Evolutionary conservation across 2,113 vertebrate genomes (phyloP), one percentile per base, ranked within the genome.

Genomic region (Clarias batrachus): DNA sequence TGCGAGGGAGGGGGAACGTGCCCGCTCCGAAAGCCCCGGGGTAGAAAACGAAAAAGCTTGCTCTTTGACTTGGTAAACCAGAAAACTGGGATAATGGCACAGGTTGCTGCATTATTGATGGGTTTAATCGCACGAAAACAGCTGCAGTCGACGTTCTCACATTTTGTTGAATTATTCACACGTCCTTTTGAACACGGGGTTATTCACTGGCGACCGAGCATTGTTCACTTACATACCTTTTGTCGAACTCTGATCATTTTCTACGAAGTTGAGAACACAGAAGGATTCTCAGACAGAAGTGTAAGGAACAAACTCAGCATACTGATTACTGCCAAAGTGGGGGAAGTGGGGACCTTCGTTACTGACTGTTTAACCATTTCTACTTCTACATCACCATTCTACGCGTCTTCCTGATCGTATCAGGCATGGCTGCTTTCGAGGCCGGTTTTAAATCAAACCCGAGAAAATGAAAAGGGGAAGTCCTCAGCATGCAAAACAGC

Each of bases 41-140:
- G 79, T 83, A 76, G 78, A 88, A 91, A 89, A 89, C 41, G 5
- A 83, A 48, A 91, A 86, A 70, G 66, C 30, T 87, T 83, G 76
- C 88, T 89, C 87, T 89, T 89, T 90, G 41, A 71, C 52, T 8
- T 27, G 54, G 81, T 90, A 88, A 84, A 30, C 37, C 87, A 66
- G 88, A 89, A 87, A 83, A 80, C 70, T 81, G 66, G 70, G 85
- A 86, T 90, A 89, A 91, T 88, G 91, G 91, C 86, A 91, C 90
- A 85, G 87, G 84, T 90, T 87, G 82, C 74, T 93, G 91, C 87
- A 93, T 93, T 91, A 93, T 94, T 94, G 85, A 93, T 93, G 62
- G 62, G 10, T 87, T 63, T 78, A 83, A 83, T 78, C 71, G n/a
- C 77, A 70, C 13, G 23, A 30, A 60, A 74, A 86, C 66, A 74